These are phyloP conservation scores for Reticulitermes speratus DNA, from an alignment of 1,140 invertebrate genomes.

Conservation along the genomic window DNA sequence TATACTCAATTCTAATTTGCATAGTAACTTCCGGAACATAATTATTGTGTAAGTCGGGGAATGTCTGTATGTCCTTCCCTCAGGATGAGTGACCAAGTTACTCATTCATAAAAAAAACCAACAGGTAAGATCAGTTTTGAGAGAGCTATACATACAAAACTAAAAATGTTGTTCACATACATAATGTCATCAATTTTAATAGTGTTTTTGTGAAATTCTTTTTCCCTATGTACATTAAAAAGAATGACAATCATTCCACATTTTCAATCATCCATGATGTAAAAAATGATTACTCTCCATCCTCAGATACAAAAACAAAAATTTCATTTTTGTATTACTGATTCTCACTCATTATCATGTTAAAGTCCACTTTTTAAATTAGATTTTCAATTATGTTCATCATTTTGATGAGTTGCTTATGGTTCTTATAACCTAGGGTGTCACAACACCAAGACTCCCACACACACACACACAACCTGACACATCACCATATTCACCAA, in stretches of 20 bases:
- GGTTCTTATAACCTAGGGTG: neutral
- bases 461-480: neutral
- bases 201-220: slow-evolving; percentile 25
- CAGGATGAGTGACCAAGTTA: neutral
- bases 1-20: no score
- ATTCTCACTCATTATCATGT: slow-evolving; percentile 13
- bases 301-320: slow-evolving; percentile 20
- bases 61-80: neutral
- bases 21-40: no score
- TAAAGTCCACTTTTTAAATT: slow-evolving; percentile 3
- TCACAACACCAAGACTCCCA: neutral
- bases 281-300: slow-evolving; percentile 14
- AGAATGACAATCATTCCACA: slow-evolving; percentile 25
- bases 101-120: neutral
- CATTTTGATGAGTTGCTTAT: neutral
- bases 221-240: slow-evolving; percentile 25
- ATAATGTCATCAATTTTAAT: slow-evolving; percentile 23
- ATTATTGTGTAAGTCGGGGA: no score
- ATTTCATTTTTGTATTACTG: slow-evolving; percentile 8
- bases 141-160: neutral
- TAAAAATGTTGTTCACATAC: neutral
- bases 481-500: neutral
- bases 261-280: slow-evolving; percentile 16
- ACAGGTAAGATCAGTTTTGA: neutral
- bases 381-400: neutral